Conservation (phyloP, 2,888 invertebrate genomes). For the Cabera pusaria region DNA sequence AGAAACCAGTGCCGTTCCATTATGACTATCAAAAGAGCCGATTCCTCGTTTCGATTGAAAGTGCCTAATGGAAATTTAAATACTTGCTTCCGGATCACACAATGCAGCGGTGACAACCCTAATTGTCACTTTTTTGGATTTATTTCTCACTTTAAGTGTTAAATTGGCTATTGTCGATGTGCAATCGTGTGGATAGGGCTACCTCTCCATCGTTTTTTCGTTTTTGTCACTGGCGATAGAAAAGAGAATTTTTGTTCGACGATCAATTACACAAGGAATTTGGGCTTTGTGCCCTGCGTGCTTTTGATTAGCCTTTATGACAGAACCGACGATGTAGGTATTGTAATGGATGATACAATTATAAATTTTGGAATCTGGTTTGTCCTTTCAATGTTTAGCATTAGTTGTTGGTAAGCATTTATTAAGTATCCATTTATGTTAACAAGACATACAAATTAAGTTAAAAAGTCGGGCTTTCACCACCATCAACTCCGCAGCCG, state of each 20-base stretch:
- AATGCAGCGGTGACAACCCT: conserved; percentile 62
- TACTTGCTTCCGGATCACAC: conserved; percentile 66
- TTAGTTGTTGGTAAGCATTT: no score
- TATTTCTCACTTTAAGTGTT: conserved; percentile 67
- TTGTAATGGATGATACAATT: no score
- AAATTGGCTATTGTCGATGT: conserved; percentile 73
- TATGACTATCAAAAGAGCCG: conserved; percentile 35
- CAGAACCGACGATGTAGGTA: conserved; percentile 22
- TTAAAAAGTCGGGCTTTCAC: no score
- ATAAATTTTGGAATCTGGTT: no score
- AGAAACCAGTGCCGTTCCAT: conserved; percentile 24
- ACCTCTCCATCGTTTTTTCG: conserved; percentile 39
- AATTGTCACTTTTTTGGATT: conserved; percentile 58
- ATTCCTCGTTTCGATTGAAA: conserved; percentile 47
- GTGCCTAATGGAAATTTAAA: conserved; percentile 81
- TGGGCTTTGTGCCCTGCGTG: conserved; percentile 40
- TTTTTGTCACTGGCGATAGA: conserved; percentile 35
- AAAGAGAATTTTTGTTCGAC: conserved; percentile 31
- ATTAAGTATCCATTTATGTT: no score
- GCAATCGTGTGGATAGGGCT: conserved; percentile 53
- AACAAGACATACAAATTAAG: no score
- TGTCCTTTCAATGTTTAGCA: no score
- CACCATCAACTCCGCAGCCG: no score
- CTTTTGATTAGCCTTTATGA: conserved; percentile 47
- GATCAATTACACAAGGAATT: conserved; percentile 45